Base-by-base conservation (phyloP, 2,797 vertebrate genomes). In the Enteromius argenteus region DNA sequence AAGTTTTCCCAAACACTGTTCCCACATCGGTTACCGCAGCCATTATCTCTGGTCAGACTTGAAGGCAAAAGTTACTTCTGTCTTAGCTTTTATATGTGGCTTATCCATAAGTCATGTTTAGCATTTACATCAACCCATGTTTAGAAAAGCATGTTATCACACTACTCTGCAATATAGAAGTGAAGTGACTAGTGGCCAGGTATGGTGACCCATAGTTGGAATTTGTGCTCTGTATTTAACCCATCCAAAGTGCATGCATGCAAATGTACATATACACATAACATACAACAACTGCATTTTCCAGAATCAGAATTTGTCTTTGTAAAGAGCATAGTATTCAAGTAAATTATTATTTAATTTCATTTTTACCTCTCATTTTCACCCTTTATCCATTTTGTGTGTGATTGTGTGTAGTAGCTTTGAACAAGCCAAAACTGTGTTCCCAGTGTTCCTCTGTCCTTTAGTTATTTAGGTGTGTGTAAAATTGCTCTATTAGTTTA, bases 401-500 rank as follows among this genome's bases (percentile, higher is more conserved):
- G 39, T 32, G 1, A 13, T 30, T 66, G 44, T 6, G 30, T 27
- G 76, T 46, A 42, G 17, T 49, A 42, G 58, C 58, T 62, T 62
- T 62, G 58, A 62, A 62, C 58, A 62, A 62, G 27, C 60, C 60
- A 42, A 23, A n/a, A 68, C 44, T 17, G 44, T 37, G 44, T 51
- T 67, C 46, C 67, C 7, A 67, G 49, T 67, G 44, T 49, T 67
- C 17, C 44, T 19, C 44, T 35, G 64, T 66, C 30, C 51, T 66
- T 79, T 19, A 42, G 8, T 23, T 77, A 60, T 77, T 77, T 66
- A 62, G 62, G 62, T 10, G 62, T 67, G 44, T 51, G 7, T 21
- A 15, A 46, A 51, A 67, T 79, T 23, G 11, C 77, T 79, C 42
- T 51, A 23, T 79, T 49, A 17, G 19, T 79, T 67, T 23, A 79